Base-by-base conservation (phyloP, 1,140 invertebrate genomes). In the Tetramorium parvispinum region DNA sequence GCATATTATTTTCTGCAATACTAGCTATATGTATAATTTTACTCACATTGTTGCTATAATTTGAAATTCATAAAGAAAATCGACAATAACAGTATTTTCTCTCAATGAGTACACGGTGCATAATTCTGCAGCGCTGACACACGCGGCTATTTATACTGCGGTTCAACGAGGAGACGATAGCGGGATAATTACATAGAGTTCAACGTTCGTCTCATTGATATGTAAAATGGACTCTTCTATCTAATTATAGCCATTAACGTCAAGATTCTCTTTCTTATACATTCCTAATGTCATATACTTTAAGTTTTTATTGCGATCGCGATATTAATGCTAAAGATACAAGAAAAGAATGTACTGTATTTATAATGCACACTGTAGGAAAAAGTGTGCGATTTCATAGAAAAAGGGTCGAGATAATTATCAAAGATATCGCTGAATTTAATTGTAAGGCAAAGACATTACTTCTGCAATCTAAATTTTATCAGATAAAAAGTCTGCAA, bases 141-240 rank as follows among this genome's bases (percentile, higher is more conserved):
- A 55, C 11, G 8, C 53, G 65, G 37, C 65, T 83, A 83, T 83
- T 83, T 83, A 83, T 83, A 59, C 24, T 16, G 8, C 40, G 43
- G 40, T 32, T 49, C 68, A 83, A 75, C 55, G 53, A 46, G 13
- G 18, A n/a, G 18, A 46, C 27, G 79, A 73, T 59, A 83, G 51
- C 51, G 8, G 46, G 53, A 75, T 83, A 83, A 83, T 83, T 83
- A 70, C 68, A 59, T 43, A 3, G 43, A 75, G 68, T 73, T 83
- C 68, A 83, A 75, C 37, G 79, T 49, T 75, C 68, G n/a, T 83
- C 37, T 73, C 66, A 73, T 81, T 71, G 66, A 82, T 71, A 73
- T 21, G 55, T 21, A 24, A 59, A 83, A n/a, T 59, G 68, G 13
- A 24, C 68, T 83, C 53, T 59, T 82, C 53, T 37, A 43, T 83